phyloP scores from a whole-genome alignment of 2,888 invertebrate genomes.

The Pristionchus japonicus region DNA sequence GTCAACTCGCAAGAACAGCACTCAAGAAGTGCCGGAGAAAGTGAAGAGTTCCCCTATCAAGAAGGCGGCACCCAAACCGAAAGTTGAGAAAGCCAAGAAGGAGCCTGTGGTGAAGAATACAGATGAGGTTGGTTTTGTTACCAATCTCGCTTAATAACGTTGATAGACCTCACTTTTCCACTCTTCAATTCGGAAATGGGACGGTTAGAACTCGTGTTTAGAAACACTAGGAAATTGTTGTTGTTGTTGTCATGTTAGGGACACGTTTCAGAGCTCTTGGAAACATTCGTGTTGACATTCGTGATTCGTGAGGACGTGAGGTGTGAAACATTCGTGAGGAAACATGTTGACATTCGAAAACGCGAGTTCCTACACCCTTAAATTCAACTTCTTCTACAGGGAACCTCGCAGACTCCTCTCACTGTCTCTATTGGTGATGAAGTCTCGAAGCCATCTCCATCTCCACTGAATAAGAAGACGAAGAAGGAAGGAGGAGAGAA shows the following conservation, averaged over 20 bases:
- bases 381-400: neutral
- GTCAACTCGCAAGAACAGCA: neutral
- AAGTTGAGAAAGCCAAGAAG: neutral
- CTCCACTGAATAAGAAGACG: neutral
- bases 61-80: neutral
- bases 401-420: neutral
- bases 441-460: neutral
- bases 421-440: neutral
- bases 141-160: too few relatives aligned
- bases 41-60: neutral
- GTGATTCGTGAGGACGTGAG: too few relatives aligned
- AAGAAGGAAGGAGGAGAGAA: neutral
- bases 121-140: neutral
- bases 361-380: neutral
- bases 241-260: too few relatives aligned
- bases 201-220: too few relatives aligned
- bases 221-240: too few relatives aligned
- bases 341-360: too few relatives aligned
- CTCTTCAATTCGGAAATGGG: too few relatives aligned
- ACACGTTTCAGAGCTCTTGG: too few relatives aligned
- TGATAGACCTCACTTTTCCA: too few relatives aligned
- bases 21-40: neutral
- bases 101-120: neutral
- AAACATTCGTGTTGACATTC: too few relatives aligned
- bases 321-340: too few relatives aligned